Conservation (phyloP, 2,797 vertebrate species). For the Pangasius macronema region DNA sequence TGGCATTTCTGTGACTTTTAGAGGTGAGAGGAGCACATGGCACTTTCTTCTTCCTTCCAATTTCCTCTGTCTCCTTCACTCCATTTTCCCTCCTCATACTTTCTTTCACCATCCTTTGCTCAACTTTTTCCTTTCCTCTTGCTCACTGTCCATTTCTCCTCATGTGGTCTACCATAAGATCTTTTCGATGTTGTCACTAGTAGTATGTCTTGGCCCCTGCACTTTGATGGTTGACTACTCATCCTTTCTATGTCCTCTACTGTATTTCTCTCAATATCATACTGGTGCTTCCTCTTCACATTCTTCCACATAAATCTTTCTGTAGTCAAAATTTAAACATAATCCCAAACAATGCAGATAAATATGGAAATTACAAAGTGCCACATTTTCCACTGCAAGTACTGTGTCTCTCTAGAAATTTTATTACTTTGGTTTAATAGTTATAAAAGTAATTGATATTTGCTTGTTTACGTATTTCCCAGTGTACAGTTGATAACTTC, state of each 20-base stretch:
- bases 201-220: neutral
- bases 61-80: slow-evolving; percentile 1
- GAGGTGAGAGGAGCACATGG: slow-evolving; percentile 76
- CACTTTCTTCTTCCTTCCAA: slow-evolving; percentile 43
- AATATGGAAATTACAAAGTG: neutral
- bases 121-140: neutral
- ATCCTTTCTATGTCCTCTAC: neutral
- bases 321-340: neutral
- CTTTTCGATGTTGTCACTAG: neutral
- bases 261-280: neutral
- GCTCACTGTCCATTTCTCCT: neutral
- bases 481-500: too few species aligned
- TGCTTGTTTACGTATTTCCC: neutral
- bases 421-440: too few species aligned
- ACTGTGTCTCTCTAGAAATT: neutral
- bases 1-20: slow-evolving; percentile 84
- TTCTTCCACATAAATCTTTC: neutral
- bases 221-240: neutral
- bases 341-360: neutral
- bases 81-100: neutral
- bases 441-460: neutral
- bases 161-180: neutral
- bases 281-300: neutral
- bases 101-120: neutral
- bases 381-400: neutral